A percentile compares a stretch with the other conserved stretches of the same genome.
phyloP scores from a whole-genome alignment of 2,797 vertebrate species.

The Etheostoma perlongum region DNA sequence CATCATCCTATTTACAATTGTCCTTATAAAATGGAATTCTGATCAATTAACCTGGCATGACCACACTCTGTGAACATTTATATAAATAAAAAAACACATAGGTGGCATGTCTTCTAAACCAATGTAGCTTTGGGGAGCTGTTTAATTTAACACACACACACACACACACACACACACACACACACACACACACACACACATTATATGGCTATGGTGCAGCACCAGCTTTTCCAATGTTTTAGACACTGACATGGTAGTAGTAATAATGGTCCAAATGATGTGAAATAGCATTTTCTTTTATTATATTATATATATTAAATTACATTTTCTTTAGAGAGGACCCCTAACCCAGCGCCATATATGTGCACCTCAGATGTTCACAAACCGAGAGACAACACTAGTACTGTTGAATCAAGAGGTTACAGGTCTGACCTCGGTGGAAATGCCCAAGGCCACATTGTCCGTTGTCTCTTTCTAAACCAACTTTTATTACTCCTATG shows the following conservation, averaged over 20 bases:
- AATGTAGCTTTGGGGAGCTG: slow-evolving; percentile 29
- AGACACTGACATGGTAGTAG: too few species aligned
- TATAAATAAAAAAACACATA: slow-evolving; percentile 31
- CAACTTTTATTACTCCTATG: slow-evolving; percentile 49
- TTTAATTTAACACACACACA: slow-evolving; percentile 51
- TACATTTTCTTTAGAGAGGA: too few species aligned
- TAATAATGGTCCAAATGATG: too few species aligned
- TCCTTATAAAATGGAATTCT: slow-evolving; percentile 32
- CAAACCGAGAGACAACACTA: too few species aligned
- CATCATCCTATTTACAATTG: slow-evolving; percentile 44
- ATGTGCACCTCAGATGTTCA: too few species aligned
- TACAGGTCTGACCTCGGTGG: slow-evolving; percentile 30
- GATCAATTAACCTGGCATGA: slow-evolving; percentile 46
- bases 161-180: too few species aligned
- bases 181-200: too few species aligned
- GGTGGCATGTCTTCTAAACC: slow-evolving; percentile 46
- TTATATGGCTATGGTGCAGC: too few species aligned
- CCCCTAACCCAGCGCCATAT: too few species aligned
- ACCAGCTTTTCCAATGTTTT: too few species aligned
- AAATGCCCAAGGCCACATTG: slow-evolving; percentile 37
- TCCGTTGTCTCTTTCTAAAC: slow-evolving; percentile 34
- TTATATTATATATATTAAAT: too few species aligned
- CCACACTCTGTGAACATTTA: slow-evolving; percentile 25
- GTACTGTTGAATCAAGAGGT: slow-evolving; percentile 30
- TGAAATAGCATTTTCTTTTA: too few species aligned